Evolutionary conservation across 2,113 vertebrate species (phyloP).

Genomic region (Micromys minutus): DNA sequence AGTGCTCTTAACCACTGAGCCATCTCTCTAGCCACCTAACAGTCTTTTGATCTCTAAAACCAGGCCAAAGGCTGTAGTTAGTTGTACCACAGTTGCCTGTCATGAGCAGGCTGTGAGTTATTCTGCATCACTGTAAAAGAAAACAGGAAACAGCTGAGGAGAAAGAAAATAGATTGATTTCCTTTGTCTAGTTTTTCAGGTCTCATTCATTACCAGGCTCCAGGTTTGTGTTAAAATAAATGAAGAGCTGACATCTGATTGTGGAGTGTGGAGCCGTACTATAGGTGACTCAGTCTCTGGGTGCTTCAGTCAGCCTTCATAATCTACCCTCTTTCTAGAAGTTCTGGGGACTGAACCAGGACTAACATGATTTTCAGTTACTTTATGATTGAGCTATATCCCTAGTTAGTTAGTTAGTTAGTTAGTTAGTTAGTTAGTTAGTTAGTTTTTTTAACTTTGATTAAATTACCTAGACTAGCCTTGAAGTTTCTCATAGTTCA

Average conservation of each 20-base stretch:
- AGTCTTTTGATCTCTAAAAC: slow-evolving; percentile 13
- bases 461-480: too few species aligned
- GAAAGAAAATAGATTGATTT: not conserved
- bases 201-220: not conserved
- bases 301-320: not conserved
- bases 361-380: not conserved
- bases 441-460: not conserved
- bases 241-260: not conserved
- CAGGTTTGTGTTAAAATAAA: not conserved
- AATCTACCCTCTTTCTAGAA: not conserved
- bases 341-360: not conserved
- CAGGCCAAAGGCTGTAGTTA: not conserved
- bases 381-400: not conserved
- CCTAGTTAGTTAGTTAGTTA: not conserved
- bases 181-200: not conserved
- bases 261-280: not conserved
- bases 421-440: not conserved
- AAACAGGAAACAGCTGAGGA: not conserved
- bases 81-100: not conserved
- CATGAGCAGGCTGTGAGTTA: not conserved
- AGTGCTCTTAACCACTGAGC: too few species aligned
- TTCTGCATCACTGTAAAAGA: not conserved
- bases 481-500: not conserved
- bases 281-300: not conserved
- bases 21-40: too few species aligned